These are phyloP conservation scores for Meganola albula DNA, from an alignment of 2,888 invertebrate genomes.

Conservation along the genomic window DNA sequence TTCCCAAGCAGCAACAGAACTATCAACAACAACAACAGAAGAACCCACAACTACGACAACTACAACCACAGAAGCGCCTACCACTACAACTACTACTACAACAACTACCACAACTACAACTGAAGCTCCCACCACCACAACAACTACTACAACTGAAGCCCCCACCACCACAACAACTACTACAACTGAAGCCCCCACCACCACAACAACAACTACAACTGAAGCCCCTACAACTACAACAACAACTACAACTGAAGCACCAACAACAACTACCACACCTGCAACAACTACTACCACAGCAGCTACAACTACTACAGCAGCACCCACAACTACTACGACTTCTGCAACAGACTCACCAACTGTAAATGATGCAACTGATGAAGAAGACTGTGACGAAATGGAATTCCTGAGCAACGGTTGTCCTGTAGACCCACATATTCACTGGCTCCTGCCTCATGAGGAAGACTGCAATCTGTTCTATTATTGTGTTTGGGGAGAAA, in stretches of 20 bases:
- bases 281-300: conserved; percentile 3
- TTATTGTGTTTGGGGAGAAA: conserved; percentile 55
- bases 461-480: conserved; percentile 52
- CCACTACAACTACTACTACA: conserved; percentile 10
- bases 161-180: background rate
- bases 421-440: conserved; percentile 46
- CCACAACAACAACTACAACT: background rate
- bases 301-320: conserved; percentile 6
- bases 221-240: background rate
- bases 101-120: conserved; percentile 12
- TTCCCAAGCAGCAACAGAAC: background rate
- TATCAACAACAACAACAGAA: background rate
- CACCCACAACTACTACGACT: conserved; percentile 9
- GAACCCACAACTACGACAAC: conserved; percentile 6
- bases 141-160: background rate
- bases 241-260: background rate
- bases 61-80: conserved; percentile 8
- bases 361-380: background rate
- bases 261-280: background rate
- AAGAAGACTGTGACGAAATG: conserved; percentile 9
- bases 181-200: background rate
- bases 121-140: conserved; percentile 7
- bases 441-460: conserved; percentile 54
- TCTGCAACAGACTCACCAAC: no score
- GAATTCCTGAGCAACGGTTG: conserved; percentile 53